Evolutionary conservation across 1,140 invertebrate genomes (phyloP), one percentile per base, ranked within the genome.

Genomic region (Pseudobourletiella spinata): DNA sequence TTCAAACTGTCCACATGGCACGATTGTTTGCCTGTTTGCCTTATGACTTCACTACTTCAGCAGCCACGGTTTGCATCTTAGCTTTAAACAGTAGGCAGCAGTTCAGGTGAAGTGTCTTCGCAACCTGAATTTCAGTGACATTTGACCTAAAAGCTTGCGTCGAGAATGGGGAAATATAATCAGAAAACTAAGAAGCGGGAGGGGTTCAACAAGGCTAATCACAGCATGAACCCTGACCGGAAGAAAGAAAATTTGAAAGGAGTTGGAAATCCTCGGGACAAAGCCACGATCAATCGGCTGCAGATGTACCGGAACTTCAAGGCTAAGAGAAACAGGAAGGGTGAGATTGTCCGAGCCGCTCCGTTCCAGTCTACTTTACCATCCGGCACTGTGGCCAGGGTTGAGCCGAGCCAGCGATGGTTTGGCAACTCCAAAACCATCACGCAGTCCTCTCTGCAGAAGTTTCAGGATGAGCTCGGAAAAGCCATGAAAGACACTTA

Each of bases 241-340:
- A 78, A 82, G 1, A 83, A 78, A 20, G 83, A 86, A 71, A 84
- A 83, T 1, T 73, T 91, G n/a, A 86, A 89, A 79, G 89, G 89
- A 30, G 90, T 92, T 1, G 83, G 84, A 0, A 88, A 89, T 72
- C 82, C 86, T 30, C 80, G 95, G 65, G 89, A 92, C 8, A 92
- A 89, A 76, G 83, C 86, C 2, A 99, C 96, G 0, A 98, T 99
- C 55, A 95, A 94, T 74, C 81, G 96, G 43, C 76, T 99, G 42
- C 89, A 95, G 74, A 98, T 98, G 93, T 99, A 99, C 77, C 86
- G 91, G 65, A 95, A 95, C 76, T 92, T 89, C 74, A 98, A 97
- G 79, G 83, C 96, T 4, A 95, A 93, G 74, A 83, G 95, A 61
- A 86, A 98, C 78, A 84, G 81, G 71, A 80, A 79, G 48, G 97